Conservation (phyloP, 2,797 vertebrate species). For the Acanthornis magna region DNA sequence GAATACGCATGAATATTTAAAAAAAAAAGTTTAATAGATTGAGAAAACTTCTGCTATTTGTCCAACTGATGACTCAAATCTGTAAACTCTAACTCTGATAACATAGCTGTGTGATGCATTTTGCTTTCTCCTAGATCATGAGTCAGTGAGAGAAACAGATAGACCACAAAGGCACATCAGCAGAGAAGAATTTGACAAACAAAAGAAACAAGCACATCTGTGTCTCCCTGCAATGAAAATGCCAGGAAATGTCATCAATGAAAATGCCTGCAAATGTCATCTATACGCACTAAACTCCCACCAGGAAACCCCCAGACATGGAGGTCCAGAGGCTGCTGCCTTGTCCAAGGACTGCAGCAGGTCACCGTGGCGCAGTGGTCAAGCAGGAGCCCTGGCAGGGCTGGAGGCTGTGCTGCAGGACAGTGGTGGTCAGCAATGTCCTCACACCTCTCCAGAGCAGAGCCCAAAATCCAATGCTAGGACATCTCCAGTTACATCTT, state of each 20-base stretch:
- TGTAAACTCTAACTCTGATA: neutral
- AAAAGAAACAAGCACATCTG: neutral
- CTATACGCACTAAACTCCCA: neutral
- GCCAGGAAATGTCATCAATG: neutral
- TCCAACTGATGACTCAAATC: neutral
- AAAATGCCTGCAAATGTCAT: neutral
- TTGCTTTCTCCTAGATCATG: neutral
- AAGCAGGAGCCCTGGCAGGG: neutral
- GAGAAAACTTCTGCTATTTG: neutral
- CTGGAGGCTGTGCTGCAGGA: neutral
- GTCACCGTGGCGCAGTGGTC: neutral
- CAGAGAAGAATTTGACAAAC: neutral
- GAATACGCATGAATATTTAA: neutral
- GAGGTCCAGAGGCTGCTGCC: neutral
- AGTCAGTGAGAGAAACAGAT: neutral
- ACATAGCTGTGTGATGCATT: neutral
- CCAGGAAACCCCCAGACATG: neutral
- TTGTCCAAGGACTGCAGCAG: neutral
- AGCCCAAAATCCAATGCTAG: neutral
- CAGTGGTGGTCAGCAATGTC: fast-evolving
- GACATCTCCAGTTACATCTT: neutral
- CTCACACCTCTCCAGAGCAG: neutral
- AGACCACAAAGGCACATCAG: neutral
- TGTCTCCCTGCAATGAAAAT: neutral
- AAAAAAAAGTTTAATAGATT: neutral